Percentiles rank a stretch among this genome's conserved stretches.
Conservation (phyloP, 2,888 invertebrate genomes). For the Monopis laevigella region DNA sequence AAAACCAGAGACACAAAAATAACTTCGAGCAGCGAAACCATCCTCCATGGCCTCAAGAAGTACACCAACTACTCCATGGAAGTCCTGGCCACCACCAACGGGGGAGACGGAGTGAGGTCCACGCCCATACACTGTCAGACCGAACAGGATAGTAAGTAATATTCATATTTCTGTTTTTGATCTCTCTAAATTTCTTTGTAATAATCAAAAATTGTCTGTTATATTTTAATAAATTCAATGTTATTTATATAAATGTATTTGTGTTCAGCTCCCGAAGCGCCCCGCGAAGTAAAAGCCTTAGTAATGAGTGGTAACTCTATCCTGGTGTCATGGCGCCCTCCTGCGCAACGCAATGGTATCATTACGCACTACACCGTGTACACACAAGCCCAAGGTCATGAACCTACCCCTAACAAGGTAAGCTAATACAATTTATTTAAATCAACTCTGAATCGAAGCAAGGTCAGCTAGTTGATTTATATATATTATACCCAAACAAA, state of each 20-base stretch:
- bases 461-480: too few species aligned
- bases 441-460: too few species aligned
- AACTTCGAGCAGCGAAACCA: slow-evolving; percentile 91
- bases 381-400: slow-evolving; percentile 77
- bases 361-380: slow-evolving; percentile 94
- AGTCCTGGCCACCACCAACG: slow-evolving; percentile 93
- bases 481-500: too few species aligned
- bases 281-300: slow-evolving; percentile 90
- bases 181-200: background rate
- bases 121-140: slow-evolving; percentile 92
- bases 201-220: too few species aligned
- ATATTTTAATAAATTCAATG: background rate
- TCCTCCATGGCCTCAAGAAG: slow-evolving; percentile 92
- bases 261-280: slow-evolving; percentile 86
- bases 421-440: too few species aligned
- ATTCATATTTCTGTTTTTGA: background rate
- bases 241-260: background rate
- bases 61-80: slow-evolving; percentile 98
- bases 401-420: slow-evolving; percentile 79
- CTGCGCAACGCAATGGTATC: slow-evolving; percentile 91
- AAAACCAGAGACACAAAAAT: slow-evolving; percentile 91
- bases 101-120: slow-evolving; percentile 93
- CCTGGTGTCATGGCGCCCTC: slow-evolving; percentile 93
- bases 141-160: slow-evolving; percentile 86
- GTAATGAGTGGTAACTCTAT: slow-evolving; percentile 93